A percentile compares a stretch with the other conserved stretches of the same genome.
Evolutionary conservation across 2,113 vertebrate genomes (phyloP).

Genomic region (Cyprinodon tularosa): DNA sequence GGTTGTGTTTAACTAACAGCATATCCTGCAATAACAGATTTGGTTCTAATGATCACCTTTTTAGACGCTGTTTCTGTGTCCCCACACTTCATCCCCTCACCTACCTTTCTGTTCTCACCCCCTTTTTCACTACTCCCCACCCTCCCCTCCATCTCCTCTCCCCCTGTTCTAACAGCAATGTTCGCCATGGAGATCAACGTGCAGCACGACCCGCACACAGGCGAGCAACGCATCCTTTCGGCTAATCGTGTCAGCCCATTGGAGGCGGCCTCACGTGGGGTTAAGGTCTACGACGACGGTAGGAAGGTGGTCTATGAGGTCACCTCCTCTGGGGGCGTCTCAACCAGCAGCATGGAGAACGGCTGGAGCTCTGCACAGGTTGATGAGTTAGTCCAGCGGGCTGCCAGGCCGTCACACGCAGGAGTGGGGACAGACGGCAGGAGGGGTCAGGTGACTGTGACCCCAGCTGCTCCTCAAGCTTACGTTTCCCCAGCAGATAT

Average conservation of each 20-base stretch:
- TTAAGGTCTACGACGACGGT: slow-evolving; percentile 96
- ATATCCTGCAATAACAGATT: slow-evolving; percentile 2
- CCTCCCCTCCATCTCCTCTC: slow-evolving; percentile 17
- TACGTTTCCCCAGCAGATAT: slow-evolving; percentile 46
- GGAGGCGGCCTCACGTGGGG: slow-evolving; percentile 88
- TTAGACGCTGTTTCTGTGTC: slow-evolving; percentile 44
- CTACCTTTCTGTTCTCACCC: slow-evolving; percentile 39
- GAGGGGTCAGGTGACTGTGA: slow-evolving; percentile 72
- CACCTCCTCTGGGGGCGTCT: slow-evolving; percentile 83
- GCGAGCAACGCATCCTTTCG: slow-evolving; percentile 94
- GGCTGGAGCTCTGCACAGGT: slow-evolving; percentile 92
- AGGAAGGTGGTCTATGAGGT: slow-evolving; percentile 97
- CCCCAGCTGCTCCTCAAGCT: slow-evolving; percentile 67
- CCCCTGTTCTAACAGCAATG: slow-evolving; percentile 88
- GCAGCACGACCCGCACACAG: slow-evolving; percentile 94
- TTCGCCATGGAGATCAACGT: slow-evolving; percentile 99
- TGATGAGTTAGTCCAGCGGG: slow-evolving; percentile 90
- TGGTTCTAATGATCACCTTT: slow-evolving; percentile 1
- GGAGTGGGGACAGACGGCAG: slow-evolving; percentile 72
- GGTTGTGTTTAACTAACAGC: slow-evolving; percentile 23
- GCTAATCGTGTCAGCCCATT: slow-evolving; percentile 86
- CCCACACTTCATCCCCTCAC: slow-evolving; percentile 29
- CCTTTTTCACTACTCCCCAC: slow-evolving; percentile 26
- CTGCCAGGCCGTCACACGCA: slow-evolving; percentile 79
- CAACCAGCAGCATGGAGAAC: slow-evolving; percentile 87